Evolutionary conservation across 2,113 vertebrate genomes (phyloP), one percentile per base, ranked within the genome.

Genomic region (Crotalus horridus): DNA sequence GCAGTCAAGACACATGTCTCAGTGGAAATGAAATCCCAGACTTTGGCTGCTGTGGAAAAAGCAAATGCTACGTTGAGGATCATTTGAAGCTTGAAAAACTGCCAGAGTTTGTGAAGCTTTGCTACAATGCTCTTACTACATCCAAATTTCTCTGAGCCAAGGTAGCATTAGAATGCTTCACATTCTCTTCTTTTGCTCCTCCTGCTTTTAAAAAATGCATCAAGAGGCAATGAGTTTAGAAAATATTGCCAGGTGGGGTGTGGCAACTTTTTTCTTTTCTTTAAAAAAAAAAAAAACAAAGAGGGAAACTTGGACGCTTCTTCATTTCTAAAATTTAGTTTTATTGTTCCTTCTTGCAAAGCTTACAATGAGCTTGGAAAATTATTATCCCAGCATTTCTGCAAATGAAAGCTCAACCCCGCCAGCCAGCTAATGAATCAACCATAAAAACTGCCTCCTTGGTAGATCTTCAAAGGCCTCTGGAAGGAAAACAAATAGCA

Each of bases 401-500:
- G 91, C 95, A 94, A 87, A 93, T 94, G 95, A 95, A 96, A 94
- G 94, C 96, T 96, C 96, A 94, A 96, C 94, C 93, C 94, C 95
- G 94, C 92, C 85, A 26, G 94, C 94, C 93, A 94, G 94, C 97
- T 95, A 96, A 95, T 97, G 97, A 98, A 97, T 98, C 96, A 96
- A 96, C 95, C 97, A 96, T 98, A 98, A 97, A 98, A 97, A 97
- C 97, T 96, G 96, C 97, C 96, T 96, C 95, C 97, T 96, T 96
- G 89, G 94, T 97, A 95, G 96, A 92, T 97, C 97, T 98, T 98
- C 98, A 98, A 98, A 98, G 98, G 94, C 92, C 94, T 95, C 93
- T 93, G 93, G 95, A 98, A 97, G 97, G 97, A 97, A 98, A 98
- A 97, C 97, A 98, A 97, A 97, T 96, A 95, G 95, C 94, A 93